Conservation (phyloP, 2,797 vertebrate species). For the Parambassis ranga region DNA sequence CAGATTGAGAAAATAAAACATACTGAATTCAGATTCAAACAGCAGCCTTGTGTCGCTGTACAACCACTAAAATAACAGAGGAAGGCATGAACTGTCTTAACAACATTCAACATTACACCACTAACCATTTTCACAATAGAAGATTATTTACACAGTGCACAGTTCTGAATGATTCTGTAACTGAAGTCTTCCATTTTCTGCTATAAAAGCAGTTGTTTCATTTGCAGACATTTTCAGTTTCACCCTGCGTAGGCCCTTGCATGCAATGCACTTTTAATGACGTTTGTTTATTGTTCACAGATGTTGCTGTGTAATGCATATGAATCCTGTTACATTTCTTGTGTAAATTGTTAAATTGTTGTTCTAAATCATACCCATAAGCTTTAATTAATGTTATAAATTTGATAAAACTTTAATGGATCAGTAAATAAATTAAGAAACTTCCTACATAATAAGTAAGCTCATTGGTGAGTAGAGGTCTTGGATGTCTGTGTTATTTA, state of each 20-base stretch:
- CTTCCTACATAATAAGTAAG: background rate
- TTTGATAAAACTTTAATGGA: too few relatives aligned
- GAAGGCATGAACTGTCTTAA: too few relatives aligned
- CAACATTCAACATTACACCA: too few relatives aligned
- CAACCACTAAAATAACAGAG: too few relatives aligned
- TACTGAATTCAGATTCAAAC: too few relatives aligned
- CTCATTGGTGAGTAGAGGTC: background rate
- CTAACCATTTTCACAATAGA: background rate
- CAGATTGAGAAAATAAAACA: too few relatives aligned
- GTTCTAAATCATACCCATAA: background rate
- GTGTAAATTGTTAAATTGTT: conserved; percentile 2
- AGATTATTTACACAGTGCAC: background rate
- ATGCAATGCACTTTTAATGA: conserved; percentile 29
- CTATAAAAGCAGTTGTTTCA: conserved; percentile 2
- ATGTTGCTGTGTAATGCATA: conserved; percentile 12
- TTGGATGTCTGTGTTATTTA: too few relatives aligned
- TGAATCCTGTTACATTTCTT: background rate
- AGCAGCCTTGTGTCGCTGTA: too few relatives aligned
- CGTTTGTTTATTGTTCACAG: conserved; percentile 12
- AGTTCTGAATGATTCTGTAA: background rate
- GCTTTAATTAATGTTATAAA: too few relatives aligned
- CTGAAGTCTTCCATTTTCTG: background rate
- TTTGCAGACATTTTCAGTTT: conserved; percentile 21
- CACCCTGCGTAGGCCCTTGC: conserved; percentile 30
- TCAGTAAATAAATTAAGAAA: too few relatives aligned